Evolutionary conservation across 2,113 vertebrate genomes (phyloP), one percentile per base, ranked within the genome.

Genomic region (Gorsachius goisagi): DNA sequence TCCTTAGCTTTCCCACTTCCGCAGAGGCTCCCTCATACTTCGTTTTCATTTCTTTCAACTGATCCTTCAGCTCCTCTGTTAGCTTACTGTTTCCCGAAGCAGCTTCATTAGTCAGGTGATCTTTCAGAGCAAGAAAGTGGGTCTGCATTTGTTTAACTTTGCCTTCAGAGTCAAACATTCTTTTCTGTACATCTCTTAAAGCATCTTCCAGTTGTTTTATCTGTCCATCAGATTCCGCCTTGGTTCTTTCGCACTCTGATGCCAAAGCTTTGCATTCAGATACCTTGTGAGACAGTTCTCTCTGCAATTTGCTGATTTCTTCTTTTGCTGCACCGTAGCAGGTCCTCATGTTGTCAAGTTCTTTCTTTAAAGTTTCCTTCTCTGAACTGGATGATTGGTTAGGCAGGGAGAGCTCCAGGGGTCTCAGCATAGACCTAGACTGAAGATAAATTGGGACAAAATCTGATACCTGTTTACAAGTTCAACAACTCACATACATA

Each of bases 131-230:
- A 2, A 99, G 98, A 49, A 99, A 99, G 53, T 99, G 99, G 12
- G 98, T 98, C 96, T 99, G 99, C 97, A 99, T 99, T 92, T 99
- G 99, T 83, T 99, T 99, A 32, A 99, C 99, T 85, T 99, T 99
- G 58, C 99, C 98, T 97, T 99, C 99, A 0, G 99, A 99, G 39
- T 99, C 99, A 24, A 99, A 97, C 99, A 99, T 99, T n/a, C 99
- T 98, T 95, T 99, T 99, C 98, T 99, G 99, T 20, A 99, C 99
- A 3, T 99, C 99, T 24, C 98, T 98, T 39, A 99, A 79, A 5
- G 99, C 99, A 2, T 99, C 99, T 91, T 99, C 99, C 35, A 99
- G 96, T 15, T 99, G 99, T 17, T 97, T 98, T 53, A 99, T 97
- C 97, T 99, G 99, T 45, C 98, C 97, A 9, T 99, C 99, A 0